A percentile compares a stretch with the other conserved stretches of the same genome.
phyloP scores from a whole-genome alignment of 2,888 invertebrate species.

The Reticulitermes lucifugus region DNA sequence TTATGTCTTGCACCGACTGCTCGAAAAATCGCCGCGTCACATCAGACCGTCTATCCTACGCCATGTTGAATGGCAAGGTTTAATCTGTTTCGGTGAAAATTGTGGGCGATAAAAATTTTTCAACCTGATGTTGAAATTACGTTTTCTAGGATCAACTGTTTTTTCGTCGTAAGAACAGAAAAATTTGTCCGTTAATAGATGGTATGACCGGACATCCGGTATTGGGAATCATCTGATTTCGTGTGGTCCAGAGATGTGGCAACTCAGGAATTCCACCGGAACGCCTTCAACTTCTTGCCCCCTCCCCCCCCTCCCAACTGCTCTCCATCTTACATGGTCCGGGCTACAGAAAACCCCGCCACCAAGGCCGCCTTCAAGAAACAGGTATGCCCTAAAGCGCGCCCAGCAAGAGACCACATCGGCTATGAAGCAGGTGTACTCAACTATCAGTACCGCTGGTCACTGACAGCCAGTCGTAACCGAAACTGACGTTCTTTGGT shows the following conservation, averaged over 20 bases:
- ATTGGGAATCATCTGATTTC: not conserved
- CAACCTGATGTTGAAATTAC: no score
- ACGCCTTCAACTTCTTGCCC: conserved; percentile 22
- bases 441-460: no score
- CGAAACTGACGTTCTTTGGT: no score
- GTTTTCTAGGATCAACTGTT: no score
- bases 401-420: not conserved
- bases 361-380: conserved; percentile 19
- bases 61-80: no score
- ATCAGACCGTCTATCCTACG: no score
- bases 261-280: conserved; percentile 29
- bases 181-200: not conserved
- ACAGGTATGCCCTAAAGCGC: conserved; percentile 20
- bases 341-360: not conserved
- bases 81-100: no score
- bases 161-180: no score
- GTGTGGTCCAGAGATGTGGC: conserved; percentile 23
- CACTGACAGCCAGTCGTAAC: no score
- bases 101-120: no score
- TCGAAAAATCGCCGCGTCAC: no score
- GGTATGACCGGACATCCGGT: conserved; percentile 3
- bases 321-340: not conserved
- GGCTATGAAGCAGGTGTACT: not conserved
- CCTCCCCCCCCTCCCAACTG: not conserved
- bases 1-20: no score